Base-by-base conservation (phyloP, 2,113 vertebrate genomes). In the Burhinus bistriatus region DNA sequence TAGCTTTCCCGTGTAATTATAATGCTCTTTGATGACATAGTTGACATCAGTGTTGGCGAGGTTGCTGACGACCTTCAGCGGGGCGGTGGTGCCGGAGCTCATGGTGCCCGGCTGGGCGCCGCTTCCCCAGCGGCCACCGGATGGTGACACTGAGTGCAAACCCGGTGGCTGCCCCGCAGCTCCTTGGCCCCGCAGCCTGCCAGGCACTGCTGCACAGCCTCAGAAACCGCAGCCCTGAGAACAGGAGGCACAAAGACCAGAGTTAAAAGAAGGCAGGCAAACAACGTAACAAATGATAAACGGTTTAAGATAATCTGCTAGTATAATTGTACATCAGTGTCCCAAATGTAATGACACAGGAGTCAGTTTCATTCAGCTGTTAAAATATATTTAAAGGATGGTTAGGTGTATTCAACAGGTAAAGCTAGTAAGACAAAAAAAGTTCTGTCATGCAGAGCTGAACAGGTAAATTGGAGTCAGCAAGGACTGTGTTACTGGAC, bases 1-100 rank as follows among this genome's bases (percentile, higher is more conserved):
- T 83, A 98, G 96, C 97, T 99, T 99, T 13, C 99, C 99, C 0
- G 99, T 99, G 97, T 98, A 99, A 98, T 99, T 99, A 98, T 99
- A 99, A 97, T 99, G 99, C 91, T 84, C 98, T 90, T 98, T 97
- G 83, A 99, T 99, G 91, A 99, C 97, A 83, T 99, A 98, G 97
- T 98, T 98, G 97, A 97, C 97, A 76, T 98, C 98, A 27, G 98
- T 98, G 19, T 98, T 97, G 90, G 97, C 97, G 17, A 96, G 95
- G 96, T 87, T 97, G 89, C 57, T 81, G 62, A 89, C n/a, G 75
- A 88, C 95, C 97, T 97, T 96, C 92, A 90, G 87, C 21, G 81
- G 91, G 19, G 94, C 40, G 20, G 92, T 47, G 83, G 97, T 97
- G 95, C 96, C 78, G 30, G 94, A 93, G 75, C 95, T 98, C 98